phyloP scores from a whole-genome alignment of 2,797 vertebrate genomes.

The Eidolon dupreanum region DNA sequence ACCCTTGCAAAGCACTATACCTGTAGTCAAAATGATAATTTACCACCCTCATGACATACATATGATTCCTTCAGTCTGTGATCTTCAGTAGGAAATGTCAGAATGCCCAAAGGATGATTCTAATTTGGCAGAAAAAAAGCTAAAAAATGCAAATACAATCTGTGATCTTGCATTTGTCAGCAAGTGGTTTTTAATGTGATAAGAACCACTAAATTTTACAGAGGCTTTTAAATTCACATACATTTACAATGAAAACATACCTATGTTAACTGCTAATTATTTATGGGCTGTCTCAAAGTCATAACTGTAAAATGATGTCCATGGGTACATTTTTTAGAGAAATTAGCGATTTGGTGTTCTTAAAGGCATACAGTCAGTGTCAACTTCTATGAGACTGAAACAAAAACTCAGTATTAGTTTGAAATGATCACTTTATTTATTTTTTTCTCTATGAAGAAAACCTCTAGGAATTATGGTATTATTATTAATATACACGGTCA shows the following conservation, averaged over 20 bases:
- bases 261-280: neutral
- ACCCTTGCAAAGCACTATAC: neutral
- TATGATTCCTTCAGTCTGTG: neutral
- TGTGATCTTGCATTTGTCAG: neutral
- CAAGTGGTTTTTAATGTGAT: conserved; percentile 14
- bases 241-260: neutral
- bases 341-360: neutral
- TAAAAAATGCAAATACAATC: conserved; percentile 18
- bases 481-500: neutral
- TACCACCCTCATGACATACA: neutral
- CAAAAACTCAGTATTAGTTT: neutral
- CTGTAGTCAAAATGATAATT: neutral
- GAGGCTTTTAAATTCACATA: neutral
- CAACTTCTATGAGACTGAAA: neutral
- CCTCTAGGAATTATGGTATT: neutral
- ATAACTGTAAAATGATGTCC: neutral
- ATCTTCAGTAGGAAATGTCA: neutral
- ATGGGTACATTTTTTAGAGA: neutral
- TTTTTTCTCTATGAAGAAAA: conserved; percentile 45
- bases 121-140: neutral
- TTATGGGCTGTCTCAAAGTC: neutral
- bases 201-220: neutral
- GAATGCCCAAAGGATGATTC: neutral
- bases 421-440: conserved; percentile 16
- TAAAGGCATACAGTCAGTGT: neutral